Base-by-base conservation (phyloP, 2,797 vertebrate species). In the Alfaro cultratus region DNA sequence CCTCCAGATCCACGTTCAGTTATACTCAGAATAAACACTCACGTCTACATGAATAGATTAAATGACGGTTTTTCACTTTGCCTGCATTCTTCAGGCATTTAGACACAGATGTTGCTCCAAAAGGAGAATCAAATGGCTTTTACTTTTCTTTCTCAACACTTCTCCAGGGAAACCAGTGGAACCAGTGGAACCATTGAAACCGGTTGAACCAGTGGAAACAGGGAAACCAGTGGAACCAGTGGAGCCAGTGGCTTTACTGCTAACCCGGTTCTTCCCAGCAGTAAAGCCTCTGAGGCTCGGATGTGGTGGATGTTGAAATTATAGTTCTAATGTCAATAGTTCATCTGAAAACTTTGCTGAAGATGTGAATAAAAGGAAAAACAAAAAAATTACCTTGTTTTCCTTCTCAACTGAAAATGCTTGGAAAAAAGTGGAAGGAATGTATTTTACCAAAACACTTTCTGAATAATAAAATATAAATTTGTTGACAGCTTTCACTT, bases 1-100 rank as follows among this genome's bases (percentile, higher is more conserved):
- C 74, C 81, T 90, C 74, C 74, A 77, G 80, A 82, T 90, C 85
- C 71, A 78, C 86, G 82, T 84, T 86, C 76, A 89, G 39, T 78
- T 68, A 81, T 82, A 90, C 80, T 89, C 76, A 64, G 62, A 83
- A 89, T 84, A 90, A 73, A 90, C 86, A 89, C 83, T 80, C 67
- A 84, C 77, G 78, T 72, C 79, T 81, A 80, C 80, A 86, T 81
- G 89, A 88, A 87, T 76, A 86, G 34, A 81, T 82, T 87, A 88
- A 75, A 90, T 86, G 83, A 91, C 84, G 86, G 84, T 75, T 74
- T 84, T 85, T 74, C 85, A 79, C 75, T 79, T 74, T 80, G 73
- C 83, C 71, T 78, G 72, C 83, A 49, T 49, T 81, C 70, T 83
- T 45, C 26, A 1, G 62, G 21, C 46, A 68, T 79, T 76, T 23